These are phyloP conservation scores for Zaprionus gabonicus DNA, from an alignment of 1,140 invertebrate genomes.

Conservation along the genomic window DNA sequence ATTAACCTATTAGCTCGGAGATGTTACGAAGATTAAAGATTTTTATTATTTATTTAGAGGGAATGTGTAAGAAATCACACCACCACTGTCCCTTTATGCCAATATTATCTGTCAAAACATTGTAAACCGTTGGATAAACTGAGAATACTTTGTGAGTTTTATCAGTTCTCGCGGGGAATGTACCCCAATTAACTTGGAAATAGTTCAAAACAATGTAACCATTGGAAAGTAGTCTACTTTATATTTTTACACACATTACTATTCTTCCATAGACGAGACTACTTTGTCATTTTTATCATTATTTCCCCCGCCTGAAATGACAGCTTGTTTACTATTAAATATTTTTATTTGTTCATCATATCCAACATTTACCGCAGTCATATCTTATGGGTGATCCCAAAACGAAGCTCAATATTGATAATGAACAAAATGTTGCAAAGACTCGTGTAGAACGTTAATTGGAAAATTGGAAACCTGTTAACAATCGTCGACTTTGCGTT, in stretches of 20 bases:
- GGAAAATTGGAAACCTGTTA: constrained; percentile 25
- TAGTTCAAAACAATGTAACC: background rate
- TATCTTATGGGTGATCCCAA: background rate
- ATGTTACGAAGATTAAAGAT: background rate
- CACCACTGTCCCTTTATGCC: background rate
- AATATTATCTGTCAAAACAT: background rate
- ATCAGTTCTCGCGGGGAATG: background rate
- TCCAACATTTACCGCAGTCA: constrained; percentile 14
- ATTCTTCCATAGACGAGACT: background rate
- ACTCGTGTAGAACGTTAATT: constrained; percentile 15
- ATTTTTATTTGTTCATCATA: constrained; percentile 3
- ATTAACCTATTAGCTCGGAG: background rate
- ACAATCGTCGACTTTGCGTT: constrained; percentile 7
- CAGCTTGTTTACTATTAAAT: background rate
- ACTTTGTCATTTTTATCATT: constrained; percentile 7
- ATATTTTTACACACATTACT: background rate
- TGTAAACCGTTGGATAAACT: background rate
- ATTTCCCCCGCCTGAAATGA: background rate
- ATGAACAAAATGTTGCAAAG: background rate
- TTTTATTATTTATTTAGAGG: background rate
- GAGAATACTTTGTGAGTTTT: background rate
- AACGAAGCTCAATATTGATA: constrained; percentile 11
- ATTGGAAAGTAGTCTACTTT: too few species aligned
- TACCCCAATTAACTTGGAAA: background rate
- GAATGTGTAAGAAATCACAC: background rate